These are phyloP conservation scores for Gari tellinella DNA, from an alignment of 2,888 invertebrate genomes.

Conservation along the genomic window DNA sequence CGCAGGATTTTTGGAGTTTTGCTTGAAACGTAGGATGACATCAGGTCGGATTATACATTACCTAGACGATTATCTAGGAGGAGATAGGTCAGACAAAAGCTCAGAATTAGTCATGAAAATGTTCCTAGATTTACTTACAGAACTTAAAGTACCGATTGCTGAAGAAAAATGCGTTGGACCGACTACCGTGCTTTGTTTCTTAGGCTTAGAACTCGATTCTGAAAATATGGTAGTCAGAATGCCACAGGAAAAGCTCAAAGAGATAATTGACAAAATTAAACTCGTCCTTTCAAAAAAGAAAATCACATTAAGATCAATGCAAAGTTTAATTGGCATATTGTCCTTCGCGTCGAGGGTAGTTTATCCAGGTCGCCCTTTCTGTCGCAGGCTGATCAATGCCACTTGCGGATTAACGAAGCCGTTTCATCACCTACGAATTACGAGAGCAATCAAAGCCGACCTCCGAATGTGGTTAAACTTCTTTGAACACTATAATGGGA, in stretches of 20 bases:
- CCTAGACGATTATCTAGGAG: too few relatives aligned
- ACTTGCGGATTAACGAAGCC: constrained; percentile 28
- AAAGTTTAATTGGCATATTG: constrained; percentile 30
- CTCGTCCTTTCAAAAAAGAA: constrained; percentile 5
- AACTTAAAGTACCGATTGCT: constrained; percentile 12
- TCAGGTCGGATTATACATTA: constrained; percentile 8
- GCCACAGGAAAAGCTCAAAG: constrained; percentile 15
- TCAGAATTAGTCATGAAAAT: too few relatives aligned
- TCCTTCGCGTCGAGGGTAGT: constrained; percentile 35
- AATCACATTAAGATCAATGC: constrained; percentile 26
- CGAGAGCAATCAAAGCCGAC: constrained; percentile 13
- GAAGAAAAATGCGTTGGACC: constrained; percentile 28
- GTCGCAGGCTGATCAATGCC: constrained; percentile 33
- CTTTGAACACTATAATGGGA: constrained; percentile 29
- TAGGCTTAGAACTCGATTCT: constrained; percentile 27
- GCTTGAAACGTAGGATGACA: constrained; percentile 9
- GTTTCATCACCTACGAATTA: constrained; percentile 24
- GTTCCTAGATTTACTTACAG: too few relatives aligned
- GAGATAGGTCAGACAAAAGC: too few relatives aligned
- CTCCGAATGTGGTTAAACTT: constrained; percentile 34
- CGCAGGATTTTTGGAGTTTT: constrained; percentile 41
- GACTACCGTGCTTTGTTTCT: constrained; percentile 7
- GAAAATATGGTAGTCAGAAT: constrained; percentile 9
- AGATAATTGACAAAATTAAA: not conserved
- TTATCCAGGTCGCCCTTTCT: constrained; percentile 29